phyloP scores from a whole-genome alignment of 1,140 invertebrate genomes.

The Pogonomyrmex californicus region DNA sequence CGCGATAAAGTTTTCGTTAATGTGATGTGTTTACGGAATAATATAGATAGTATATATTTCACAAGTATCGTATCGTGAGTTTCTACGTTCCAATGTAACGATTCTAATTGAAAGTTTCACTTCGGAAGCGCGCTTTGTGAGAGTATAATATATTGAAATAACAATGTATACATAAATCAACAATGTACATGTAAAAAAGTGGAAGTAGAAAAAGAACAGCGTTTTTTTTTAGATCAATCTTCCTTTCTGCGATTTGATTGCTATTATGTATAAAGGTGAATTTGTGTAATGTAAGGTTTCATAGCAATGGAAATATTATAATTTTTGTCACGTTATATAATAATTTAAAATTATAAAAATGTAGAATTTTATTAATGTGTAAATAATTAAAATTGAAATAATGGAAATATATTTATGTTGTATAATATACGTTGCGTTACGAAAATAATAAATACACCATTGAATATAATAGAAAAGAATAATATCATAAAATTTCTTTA shows the following conservation, averaged over 20 bases:
- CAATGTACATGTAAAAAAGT: not conserved
- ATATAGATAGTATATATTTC: not conserved
- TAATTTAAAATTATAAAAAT: not conserved
- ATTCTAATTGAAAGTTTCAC: slow-evolving; percentile 20
- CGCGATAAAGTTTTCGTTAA: not conserved
- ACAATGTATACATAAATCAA: not conserved
- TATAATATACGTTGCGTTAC: not conserved
- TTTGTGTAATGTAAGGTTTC: not conserved
- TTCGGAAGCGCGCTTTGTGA: slow-evolving; percentile 20
- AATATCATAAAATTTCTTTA: not conserved
- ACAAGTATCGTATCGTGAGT: not conserved
- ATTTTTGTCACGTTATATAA: not conserved
- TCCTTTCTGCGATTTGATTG: not conserved
- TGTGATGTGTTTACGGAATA: not conserved
- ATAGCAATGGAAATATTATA: no score
- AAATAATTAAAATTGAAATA: not conserved
- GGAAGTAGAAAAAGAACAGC: not conserved
- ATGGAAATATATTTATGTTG: not conserved
- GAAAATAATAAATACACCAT: not conserved
- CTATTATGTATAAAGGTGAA: not conserved
- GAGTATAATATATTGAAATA: not conserved
- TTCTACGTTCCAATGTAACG: not conserved
- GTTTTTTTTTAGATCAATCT: not conserved
- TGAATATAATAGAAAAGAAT: not conserved
- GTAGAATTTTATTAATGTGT: not conserved